Evolutionary conservation across 1,140 invertebrate species (phyloP).

Genomic region (Glossosoma conforme): DNA sequence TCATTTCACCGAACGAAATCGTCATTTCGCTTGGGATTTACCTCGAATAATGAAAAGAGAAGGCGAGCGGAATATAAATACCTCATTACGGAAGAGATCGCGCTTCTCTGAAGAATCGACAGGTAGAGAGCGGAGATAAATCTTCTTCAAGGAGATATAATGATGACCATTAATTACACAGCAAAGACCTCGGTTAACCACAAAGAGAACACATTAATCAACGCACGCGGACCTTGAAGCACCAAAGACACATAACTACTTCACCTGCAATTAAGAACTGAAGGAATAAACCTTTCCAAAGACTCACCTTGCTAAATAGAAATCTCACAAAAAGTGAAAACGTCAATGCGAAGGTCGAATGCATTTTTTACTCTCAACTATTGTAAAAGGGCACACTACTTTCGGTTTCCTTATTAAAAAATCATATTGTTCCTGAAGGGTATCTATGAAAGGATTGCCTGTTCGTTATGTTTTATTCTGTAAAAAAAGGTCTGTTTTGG

Average conservation of each 20-base stretch:
- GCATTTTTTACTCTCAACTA: too few species aligned
- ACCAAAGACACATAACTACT: constrained; percentile 6
- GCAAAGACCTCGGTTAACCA: neutral
- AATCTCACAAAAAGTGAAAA: constrained; percentile 25
- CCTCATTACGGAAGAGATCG: constrained; percentile 2
- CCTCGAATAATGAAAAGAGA: too few species aligned
- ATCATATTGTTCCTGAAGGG: neutral
- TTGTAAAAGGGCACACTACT: constrained; percentile 13
- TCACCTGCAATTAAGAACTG: constrained; percentile 27
- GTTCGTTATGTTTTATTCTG: constrained; percentile 12
- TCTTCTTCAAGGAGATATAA: neutral
- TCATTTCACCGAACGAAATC: too few species aligned
- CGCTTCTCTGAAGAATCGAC: neutral
- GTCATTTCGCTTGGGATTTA: too few species aligned
- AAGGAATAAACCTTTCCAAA: constrained; percentile 1
- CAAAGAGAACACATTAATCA: constrained; percentile 26
- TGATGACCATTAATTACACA: constrained; percentile 19
- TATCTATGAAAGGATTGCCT: constrained; percentile 10
- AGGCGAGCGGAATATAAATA: constrained; percentile 17
- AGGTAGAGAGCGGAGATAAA: constrained; percentile 9
- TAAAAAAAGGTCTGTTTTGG: constrained; percentile 14
- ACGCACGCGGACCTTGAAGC: constrained; percentile 5
- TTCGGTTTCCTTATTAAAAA: constrained; percentile 28
- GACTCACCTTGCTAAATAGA: constrained; percentile 17
- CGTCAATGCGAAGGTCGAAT: constrained; percentile 18